Conservation (phyloP, 1,140 invertebrate species). For the Plodia interpunctella region DNA sequence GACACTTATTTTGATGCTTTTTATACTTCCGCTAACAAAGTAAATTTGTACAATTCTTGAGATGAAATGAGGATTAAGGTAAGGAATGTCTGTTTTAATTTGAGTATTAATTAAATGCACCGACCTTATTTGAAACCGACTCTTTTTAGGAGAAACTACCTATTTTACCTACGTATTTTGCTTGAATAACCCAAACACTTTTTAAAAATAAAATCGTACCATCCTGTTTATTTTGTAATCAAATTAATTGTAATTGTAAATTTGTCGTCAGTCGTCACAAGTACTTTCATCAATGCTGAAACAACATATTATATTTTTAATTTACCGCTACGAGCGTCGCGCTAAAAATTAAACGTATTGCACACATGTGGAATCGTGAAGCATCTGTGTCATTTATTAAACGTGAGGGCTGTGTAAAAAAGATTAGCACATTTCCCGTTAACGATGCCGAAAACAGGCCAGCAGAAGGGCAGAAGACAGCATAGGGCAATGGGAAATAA, state of each 20-base stretch:
- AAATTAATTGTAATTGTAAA: too few relatives aligned
- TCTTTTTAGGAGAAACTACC: too few relatives aligned
- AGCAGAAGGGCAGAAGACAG: conserved; percentile 59
- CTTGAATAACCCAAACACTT: too few relatives aligned
- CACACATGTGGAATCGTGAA: conserved; percentile 4
- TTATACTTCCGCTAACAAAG: too few relatives aligned
- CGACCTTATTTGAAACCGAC: too few relatives aligned
- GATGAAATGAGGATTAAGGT: too few relatives aligned
- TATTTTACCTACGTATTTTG: too few relatives aligned
- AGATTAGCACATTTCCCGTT: conserved; percentile 72
- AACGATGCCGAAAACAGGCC: conserved; percentile 66
- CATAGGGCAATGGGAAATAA: conserved; percentile 53
- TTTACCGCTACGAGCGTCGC: background rate
- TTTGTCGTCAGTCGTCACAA: background rate
- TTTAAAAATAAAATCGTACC: too few relatives aligned
- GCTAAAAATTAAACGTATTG: background rate
- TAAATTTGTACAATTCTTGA: too few relatives aligned
- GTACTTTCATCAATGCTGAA: background rate
- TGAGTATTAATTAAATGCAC: too few relatives aligned
- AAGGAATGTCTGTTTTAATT: too few relatives aligned
- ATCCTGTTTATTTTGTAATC: too few relatives aligned
- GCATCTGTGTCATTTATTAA: conserved; percentile 56
- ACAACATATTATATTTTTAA: conserved; percentile 4
- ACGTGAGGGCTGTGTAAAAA: conserved; percentile 58
- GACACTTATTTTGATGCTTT: background rate